Conservation (phyloP, 2,888 invertebrate genomes). For the Ditylenchus weischeri region DNA sequence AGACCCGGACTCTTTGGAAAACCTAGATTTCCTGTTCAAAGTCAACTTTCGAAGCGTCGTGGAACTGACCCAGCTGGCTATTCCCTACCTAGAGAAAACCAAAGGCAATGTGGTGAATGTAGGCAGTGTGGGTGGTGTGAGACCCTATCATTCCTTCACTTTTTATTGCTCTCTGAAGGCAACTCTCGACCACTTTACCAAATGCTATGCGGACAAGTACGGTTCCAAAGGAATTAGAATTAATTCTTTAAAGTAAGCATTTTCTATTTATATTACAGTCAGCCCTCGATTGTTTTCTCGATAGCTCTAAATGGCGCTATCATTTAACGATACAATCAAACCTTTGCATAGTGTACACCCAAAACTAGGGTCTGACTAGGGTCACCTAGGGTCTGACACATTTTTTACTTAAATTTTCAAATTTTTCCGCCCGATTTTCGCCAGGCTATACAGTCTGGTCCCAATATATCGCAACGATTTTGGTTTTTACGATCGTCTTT, state of each 20-base stretch:
- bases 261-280: background rate
- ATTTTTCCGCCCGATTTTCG: no score
- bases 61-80: conserved; percentile 21
- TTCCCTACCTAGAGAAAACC: conserved; percentile 18
- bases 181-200: conserved; percentile 16
- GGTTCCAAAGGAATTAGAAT: background rate
- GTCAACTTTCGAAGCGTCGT: conserved; percentile 20
- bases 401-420: no score
- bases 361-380: no score
- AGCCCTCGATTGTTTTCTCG: no score
- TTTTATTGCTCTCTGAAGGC: conserved; percentile 21
- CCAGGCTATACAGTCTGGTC: no score
- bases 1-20: conserved; percentile 13
- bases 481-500: no score
- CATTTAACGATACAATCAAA: no score
- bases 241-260: conserved; percentile 4
- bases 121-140: conserved; percentile 22
- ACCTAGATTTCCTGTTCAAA: conserved; percentile 15
- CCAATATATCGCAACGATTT: no score
- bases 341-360: no score
- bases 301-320: no score
- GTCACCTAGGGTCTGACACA: no score
- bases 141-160: conserved; percentile 14
- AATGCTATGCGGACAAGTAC: background rate
- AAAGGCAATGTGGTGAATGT: conserved; percentile 26